Percentiles rank a stretch among this genome's conserved stretches.
phyloP scores from a whole-genome alignment of 1,140 invertebrate genomes.

The Brachionus asplanchnoidis region DNA sequence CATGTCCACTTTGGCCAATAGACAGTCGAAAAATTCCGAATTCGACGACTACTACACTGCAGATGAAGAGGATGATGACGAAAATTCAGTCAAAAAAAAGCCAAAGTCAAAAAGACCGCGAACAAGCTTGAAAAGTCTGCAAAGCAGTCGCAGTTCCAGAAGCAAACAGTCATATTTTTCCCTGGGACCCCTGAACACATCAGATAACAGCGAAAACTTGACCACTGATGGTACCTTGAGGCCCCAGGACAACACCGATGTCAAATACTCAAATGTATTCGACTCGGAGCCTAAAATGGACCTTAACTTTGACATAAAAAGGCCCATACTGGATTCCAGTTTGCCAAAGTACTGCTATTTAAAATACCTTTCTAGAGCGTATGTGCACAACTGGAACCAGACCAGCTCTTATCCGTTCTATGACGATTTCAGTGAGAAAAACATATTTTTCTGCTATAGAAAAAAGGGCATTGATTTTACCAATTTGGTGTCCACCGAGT shows the following conservation, averaged over 20 bases:
- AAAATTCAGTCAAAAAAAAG: background rate
- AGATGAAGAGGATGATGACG: conserved; percentile 6
- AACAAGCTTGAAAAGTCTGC: background rate
- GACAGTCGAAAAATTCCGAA: background rate
- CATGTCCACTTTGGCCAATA: background rate
- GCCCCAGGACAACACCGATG: background rate
- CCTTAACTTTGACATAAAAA: conserved; percentile 35
- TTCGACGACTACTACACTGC: conserved; percentile 21
- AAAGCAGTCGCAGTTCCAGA: background rate
- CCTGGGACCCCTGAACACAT: background rate
- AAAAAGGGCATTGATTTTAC: conserved; percentile 34
- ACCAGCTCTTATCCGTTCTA: conserved; percentile 9
- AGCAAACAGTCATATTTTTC: conserved; percentile 25
- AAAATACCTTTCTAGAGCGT: conserved; percentile 23
- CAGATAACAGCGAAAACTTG: background rate
- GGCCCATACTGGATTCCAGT: conserved; percentile 21
- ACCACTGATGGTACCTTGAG: background rate
- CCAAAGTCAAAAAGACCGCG: background rate
- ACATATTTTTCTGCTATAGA: conserved; percentile 20
- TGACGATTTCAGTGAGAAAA: conserved; percentile 18
- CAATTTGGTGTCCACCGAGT: background rate
- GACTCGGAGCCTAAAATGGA: conserved; percentile 34
- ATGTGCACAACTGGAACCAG: conserved; percentile 25
- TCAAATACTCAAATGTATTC: background rate
- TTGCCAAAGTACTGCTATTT: conserved; percentile 41